phyloP scores from a whole-genome alignment of 2,113 vertebrate species.

The Sceloporus undulatus region DNA sequence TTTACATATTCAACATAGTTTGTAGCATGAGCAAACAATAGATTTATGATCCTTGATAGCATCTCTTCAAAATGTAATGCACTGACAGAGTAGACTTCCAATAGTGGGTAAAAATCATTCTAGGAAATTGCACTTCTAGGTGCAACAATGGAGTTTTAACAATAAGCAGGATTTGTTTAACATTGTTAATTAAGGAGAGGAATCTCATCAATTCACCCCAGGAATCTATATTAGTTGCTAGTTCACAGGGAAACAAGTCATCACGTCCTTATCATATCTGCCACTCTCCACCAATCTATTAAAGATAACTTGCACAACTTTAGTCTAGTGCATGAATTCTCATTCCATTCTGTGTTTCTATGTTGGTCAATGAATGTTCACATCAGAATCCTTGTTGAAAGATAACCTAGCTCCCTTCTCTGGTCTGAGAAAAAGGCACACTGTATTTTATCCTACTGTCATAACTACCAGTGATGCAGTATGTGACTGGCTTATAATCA shows the following conservation, averaged over 20 bases:
- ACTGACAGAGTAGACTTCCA: slow-evolving; percentile 45
- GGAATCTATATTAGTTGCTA: background rate
- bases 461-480: background rate
- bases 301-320: background rate
- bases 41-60: slow-evolving; percentile 50
- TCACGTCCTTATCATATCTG: background rate
- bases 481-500: background rate
- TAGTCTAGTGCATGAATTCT: background rate
- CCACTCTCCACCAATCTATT: background rate
- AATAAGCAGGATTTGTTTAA: background rate
- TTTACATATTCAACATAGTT: slow-evolving; percentile 53
- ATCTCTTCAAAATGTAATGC: slow-evolving; percentile 40
- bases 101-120: slow-evolving; percentile 25
- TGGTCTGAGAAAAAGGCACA: background rate
- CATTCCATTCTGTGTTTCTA: background rate
- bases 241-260: background rate
- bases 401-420: background rate
- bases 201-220: background rate
- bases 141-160: background rate
- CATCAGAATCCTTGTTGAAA: background rate
- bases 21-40: slow-evolving; percentile 37
- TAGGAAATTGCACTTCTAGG: background rate
- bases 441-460: background rate
- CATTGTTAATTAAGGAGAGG: background rate
- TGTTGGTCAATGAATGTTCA: background rate